Base-by-base conservation (phyloP, 2,888 invertebrate genomes). In the Ochlodes sylvanus region DNA sequence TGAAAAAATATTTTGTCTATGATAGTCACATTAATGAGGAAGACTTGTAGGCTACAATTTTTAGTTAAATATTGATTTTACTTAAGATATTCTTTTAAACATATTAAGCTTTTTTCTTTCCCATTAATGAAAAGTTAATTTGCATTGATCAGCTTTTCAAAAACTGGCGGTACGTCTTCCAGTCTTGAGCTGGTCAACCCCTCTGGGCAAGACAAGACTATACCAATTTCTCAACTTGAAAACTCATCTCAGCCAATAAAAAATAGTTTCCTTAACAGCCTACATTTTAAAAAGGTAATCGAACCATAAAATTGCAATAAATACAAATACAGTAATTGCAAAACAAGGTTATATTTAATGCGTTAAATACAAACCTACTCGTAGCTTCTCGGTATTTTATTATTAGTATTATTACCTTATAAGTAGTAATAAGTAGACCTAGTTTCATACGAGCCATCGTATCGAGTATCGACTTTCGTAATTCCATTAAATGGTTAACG, bases 401-500 rank as follows among this genome's bases (percentile, higher is more conserved):
- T 19, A 50, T 50, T 50, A 50, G 19, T 50, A 50, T 54, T 54
- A 54, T 54, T n/a, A 54, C 12, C 50, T 50, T 50, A 50, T 47
- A 47, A 44, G 44, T 44, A 15, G n/a, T 56, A 41, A 34, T 58
- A 65, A 32, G 21, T 32, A 47, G 56, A 66, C 61, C 66, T 61
- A 67, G 44, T 44, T 67, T 34, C 34, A 21, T 19, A 19, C 54
- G 15, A 42, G 27, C 60, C 54, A 61, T 66, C 66, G n/a, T 50
- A 50, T 19, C 50, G n/a, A 50, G 19, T 50, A 50, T 50, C 47
- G 61, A 67, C 47, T 67, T 67, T 67, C 67, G 67, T 67, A 67
- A 67, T 67, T 67, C 61, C 34, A 62, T 61, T 67, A 56, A 67
- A 67, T 61, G 61, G 67, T 67, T 38, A 67, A 58, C 52, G 66